phyloP scores from a whole-genome alignment of 2,113 vertebrate genomes.

The Onychorhynchus coronatus region DNA sequence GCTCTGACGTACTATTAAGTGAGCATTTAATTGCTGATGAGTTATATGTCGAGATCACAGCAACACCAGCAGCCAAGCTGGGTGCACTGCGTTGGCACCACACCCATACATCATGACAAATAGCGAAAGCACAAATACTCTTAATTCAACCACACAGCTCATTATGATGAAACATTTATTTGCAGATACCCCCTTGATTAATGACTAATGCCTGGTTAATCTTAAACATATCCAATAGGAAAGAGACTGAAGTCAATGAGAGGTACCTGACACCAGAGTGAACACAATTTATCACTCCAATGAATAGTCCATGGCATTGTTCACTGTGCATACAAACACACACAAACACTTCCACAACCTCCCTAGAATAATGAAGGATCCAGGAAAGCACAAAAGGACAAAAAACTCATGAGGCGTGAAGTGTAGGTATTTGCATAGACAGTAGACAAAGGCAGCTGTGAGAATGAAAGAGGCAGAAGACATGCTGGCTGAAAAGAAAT shows the following conservation, averaged over 20 bases:
- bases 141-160: conserved; percentile 67
- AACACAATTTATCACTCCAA: conserved; percentile 56
- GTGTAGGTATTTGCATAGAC: conserved; percentile 36
- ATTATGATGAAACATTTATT: conserved; percentile 73
- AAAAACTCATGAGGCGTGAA: not conserved
- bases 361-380: conserved; percentile 33
- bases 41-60: not conserved
- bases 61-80: conserved; percentile 22
- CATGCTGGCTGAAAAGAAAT: not conserved
- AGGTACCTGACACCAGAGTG: conserved; percentile 36
- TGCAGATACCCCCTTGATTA: conserved; percentile 67
- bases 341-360: conserved; percentile 26
- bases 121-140: conserved; percentile 37
- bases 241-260: conserved; percentile 56
- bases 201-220: conserved; percentile 69
- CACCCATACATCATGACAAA: conserved; percentile 49
- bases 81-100: not conserved
- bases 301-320: conserved; percentile 33
- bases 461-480: conserved; percentile 32
- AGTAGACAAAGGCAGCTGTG: conserved; percentile 30
- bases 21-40: not conserved
- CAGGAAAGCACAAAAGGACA: not conserved
- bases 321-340: conserved; percentile 24
- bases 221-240: conserved; percentile 60
- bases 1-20: not conserved